Evolutionary conservation across 2,797 vertebrate genomes (phyloP).

Genomic region (Cephalopachus bancanus): DNA sequence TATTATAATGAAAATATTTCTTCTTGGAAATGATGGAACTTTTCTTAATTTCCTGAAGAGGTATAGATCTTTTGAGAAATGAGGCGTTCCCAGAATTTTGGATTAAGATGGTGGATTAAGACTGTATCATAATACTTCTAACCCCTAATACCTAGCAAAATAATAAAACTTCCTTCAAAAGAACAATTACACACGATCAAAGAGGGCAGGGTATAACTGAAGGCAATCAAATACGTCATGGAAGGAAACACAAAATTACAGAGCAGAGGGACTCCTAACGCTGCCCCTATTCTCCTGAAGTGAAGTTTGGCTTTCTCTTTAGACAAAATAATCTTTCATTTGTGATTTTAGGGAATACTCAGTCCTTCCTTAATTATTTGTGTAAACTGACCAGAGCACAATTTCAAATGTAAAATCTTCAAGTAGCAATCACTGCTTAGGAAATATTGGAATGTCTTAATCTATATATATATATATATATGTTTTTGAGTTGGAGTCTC

Average conservation of each 20-base stretch:
- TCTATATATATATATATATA: too few relatives aligned
- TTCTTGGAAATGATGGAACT: neutral
- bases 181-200: neutral
- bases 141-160: neutral
- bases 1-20: neutral
- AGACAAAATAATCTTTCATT: neutral
- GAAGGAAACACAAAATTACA: neutral
- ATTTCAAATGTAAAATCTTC: constrained; percentile 23
- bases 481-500: too few relatives aligned
- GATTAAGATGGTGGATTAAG: neutral
- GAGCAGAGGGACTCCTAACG: neutral
- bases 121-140: neutral
- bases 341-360: neutral
- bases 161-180: neutral
- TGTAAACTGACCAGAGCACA: neutral
- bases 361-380: neutral
- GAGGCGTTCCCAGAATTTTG: neutral
- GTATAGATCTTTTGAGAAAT: neutral
- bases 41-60: neutral
- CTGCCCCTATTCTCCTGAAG: neutral
- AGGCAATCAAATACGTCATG: neutral
- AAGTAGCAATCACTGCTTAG: constrained; percentile 26
- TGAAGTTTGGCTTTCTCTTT: neutral
- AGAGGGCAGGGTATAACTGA: neutral
- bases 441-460: neutral